These are phyloP conservation scores for Mongoloraphidia duomilia DNA, from an alignment of 2,888 invertebrate genomes.

Conservation along the genomic window DNA sequence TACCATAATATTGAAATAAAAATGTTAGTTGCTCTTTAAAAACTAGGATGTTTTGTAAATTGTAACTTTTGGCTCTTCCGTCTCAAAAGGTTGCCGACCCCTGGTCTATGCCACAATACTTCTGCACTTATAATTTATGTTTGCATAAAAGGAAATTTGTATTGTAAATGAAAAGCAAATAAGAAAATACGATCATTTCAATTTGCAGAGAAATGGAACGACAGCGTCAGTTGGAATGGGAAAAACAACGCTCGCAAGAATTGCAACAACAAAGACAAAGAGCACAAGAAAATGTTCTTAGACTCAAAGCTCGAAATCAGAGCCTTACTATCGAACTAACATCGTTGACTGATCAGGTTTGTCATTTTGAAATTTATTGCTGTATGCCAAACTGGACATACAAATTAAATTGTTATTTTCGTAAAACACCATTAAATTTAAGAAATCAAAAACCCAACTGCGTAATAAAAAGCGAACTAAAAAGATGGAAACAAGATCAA, in stretches of 20 bases:
- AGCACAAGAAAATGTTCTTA: slow-evolving; percentile 71
- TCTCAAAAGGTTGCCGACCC: no score
- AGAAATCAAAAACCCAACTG: no score
- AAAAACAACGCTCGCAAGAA: slow-evolving; percentile 72
- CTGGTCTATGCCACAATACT: not conserved
- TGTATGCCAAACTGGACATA: no score
- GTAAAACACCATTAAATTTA: no score
- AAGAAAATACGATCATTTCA: slow-evolving; percentile 3
- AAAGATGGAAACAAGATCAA: no score
- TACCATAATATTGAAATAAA: no score
- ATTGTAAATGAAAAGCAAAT: not conserved
- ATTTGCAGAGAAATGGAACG: slow-evolving; percentile 71
- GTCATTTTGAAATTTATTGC: not conserved
- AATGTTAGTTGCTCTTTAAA: no score
- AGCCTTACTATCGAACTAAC: slow-evolving; percentile 66
- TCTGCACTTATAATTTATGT: not conserved
- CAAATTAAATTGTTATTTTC: no score
- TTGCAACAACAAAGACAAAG: slow-evolving; percentile 73
- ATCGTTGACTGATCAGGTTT: slow-evolving; percentile 33
- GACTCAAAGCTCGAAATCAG: slow-evolving; percentile 77
- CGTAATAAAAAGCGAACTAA: no score
- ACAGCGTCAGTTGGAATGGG: slow-evolving; percentile 91
- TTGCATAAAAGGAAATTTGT: not conserved
- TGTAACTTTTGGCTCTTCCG: no score
- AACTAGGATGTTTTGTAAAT: no score